Evolutionary conservation across 2,113 vertebrate species (phyloP).

Genomic region (Anser brachyrhynchus): DNA sequence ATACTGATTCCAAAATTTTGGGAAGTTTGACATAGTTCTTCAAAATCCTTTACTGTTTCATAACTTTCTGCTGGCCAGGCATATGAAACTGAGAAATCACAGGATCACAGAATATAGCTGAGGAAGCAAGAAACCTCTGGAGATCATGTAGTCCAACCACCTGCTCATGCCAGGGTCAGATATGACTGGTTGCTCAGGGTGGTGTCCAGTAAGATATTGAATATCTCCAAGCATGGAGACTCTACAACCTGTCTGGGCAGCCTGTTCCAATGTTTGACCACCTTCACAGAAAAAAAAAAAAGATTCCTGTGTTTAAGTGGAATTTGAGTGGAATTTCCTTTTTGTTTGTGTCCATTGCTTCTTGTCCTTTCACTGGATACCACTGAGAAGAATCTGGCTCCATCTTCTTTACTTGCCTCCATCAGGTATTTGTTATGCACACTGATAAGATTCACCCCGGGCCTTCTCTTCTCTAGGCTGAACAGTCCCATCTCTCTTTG

Average conservation of each 20-base stretch:
- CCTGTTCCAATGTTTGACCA: not conserved
- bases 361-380: not conserved
- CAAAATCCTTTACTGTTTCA: not conserved
- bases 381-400: not conserved
- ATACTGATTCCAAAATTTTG: not conserved
- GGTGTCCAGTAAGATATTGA: not conserved
- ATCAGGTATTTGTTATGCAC: not conserved
- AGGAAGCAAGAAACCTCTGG: not conserved
- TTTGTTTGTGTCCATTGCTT: fast-evolving
- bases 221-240: not conserved
- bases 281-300: not conserved
- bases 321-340: too few relatives aligned
- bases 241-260: not conserved
- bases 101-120: not conserved
- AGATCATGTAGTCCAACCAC: not conserved
- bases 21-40: not conserved
- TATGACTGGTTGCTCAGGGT: not conserved
- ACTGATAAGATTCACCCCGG: not conserved
- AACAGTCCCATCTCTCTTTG: not conserved
- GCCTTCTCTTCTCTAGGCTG: not conserved
- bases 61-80: not conserved
- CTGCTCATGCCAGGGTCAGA: not conserved
- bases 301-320: not conserved
- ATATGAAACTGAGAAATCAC: not conserved
- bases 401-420: not conserved